A percentile compares a stretch with the other conserved stretches of the same genome.
phyloP scores from a whole-genome alignment of 2,797 vertebrate species.

The Micromesistius poutassou region DNA sequence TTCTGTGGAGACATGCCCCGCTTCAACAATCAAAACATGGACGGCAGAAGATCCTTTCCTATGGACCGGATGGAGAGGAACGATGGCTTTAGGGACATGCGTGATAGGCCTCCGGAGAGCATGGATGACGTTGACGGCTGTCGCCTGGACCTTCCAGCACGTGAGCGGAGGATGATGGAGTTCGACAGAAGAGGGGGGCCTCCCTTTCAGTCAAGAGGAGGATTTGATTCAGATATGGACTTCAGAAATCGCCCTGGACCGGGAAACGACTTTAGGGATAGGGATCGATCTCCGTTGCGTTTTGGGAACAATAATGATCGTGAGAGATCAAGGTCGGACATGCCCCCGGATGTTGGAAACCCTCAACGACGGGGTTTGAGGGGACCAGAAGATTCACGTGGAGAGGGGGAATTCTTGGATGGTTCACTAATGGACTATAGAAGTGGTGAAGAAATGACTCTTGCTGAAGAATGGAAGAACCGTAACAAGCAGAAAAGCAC shows the following conservation, averaged over 20 bases:
- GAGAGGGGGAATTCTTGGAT: conserved; percentile 60
- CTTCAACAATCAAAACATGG: conserved; percentile 68
- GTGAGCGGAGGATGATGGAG: conserved; percentile 68
- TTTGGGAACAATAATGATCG: conserved; percentile 80
- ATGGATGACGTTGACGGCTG: conserved; percentile 55
- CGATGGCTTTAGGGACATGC: conserved; percentile 76
- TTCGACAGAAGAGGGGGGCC: conserved; percentile 67
- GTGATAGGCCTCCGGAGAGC: conserved; percentile 72
- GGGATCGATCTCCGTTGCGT: conserved; percentile 82
- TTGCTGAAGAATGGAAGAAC: conserved; percentile 76
- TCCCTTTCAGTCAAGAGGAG: conserved; percentile 68
- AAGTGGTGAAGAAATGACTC: conserved; percentile 72
- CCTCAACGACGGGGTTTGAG: conserved; percentile 66
- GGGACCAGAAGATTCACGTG: conserved; percentile 41
- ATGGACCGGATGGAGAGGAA: conserved; percentile 65
- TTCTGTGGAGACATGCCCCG: conserved; percentile 75
- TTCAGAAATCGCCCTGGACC: conserved; percentile 83
- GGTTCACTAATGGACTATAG: conserved; percentile 68
- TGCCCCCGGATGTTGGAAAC: conserved; percentile 75
- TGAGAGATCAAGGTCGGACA: conserved; percentile 76
- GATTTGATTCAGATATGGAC: conserved; percentile 80
- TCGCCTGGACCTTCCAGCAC: conserved; percentile 65
- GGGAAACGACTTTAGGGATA: conserved; percentile 77
- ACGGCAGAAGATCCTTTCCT: conserved; percentile 71
- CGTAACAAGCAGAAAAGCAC: conserved; percentile 77